Conservation (phyloP, 2,113 vertebrate genomes). For the Sinocyclocheilus anophthalmus region DNA sequence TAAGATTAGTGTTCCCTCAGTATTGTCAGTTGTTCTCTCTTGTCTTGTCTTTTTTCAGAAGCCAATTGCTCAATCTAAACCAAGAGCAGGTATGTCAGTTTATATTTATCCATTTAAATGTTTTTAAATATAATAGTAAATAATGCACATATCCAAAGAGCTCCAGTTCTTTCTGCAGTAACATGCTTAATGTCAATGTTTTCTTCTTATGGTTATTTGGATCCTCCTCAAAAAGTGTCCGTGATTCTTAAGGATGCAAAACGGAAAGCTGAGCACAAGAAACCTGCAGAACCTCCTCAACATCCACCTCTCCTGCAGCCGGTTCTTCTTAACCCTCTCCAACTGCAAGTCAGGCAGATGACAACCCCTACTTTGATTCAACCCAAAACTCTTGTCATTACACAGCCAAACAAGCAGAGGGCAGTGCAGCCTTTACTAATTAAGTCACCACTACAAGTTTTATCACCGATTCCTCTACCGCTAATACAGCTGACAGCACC, state of each 20-base stretch:
- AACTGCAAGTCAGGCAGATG: constrained; percentile 1
- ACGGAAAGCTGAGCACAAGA: constrained; percentile 61
- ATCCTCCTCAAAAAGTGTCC: constrained; percentile 65
- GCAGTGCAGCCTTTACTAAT: neutral
- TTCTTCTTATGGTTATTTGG: neutral
- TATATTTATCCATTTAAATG: neutral
- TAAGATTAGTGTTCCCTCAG: neutral
- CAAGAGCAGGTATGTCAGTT: constrained; percentile 21
- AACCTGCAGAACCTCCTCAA: neutral
- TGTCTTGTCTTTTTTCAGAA: constrained; percentile 55
- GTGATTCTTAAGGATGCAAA: constrained; percentile 70
- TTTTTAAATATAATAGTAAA: neutral
- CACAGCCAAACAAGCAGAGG: constrained; percentile 45
- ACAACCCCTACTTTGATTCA: constrained; percentile 62
- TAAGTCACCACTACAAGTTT: constrained; percentile 17
- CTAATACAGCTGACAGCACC: neutral
- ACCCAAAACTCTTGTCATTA: constrained; percentile 63
- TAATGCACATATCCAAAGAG: neutral
- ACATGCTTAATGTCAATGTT: neutral
- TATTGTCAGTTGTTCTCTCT: neutral
- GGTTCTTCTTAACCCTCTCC: neutral
- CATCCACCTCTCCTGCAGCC: neutral
- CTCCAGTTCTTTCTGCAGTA: neutral
- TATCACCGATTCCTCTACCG: neutral
- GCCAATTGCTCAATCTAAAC: neutral